A percentile compares a stretch with the other conserved stretches of the same genome.
Conservation (phyloP, 2,888 invertebrate species). For the Smittia aterrima region DNA sequence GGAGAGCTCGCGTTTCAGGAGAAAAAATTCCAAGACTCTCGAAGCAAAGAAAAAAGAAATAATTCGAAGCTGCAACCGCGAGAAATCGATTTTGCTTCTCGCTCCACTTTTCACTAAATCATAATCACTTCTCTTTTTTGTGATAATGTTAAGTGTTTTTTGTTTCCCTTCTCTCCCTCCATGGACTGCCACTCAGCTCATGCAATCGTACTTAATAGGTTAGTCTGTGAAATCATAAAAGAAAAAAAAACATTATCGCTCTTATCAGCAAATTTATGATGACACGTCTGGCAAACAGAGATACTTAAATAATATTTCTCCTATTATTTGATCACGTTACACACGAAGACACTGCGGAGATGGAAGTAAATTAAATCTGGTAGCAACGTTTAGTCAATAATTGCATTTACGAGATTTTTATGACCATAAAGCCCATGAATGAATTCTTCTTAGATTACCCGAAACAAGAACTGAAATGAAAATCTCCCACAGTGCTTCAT, state of each 20-base stretch:
- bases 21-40: background rate
- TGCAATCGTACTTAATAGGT: constrained; percentile 25
- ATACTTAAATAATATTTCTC: constrained; percentile 24
- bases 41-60: no score
- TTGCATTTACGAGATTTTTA: constrained; percentile 32
- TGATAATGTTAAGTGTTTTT: constrained; percentile 34
- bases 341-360: background rate
- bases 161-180: background rate
- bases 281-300: constrained; percentile 37
- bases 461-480: constrained; percentile 28
- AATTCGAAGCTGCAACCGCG: background rate
- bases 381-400: constrained; percentile 41
- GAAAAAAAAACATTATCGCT: constrained; percentile 26
- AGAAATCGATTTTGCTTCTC: background rate
- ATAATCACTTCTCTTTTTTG: constrained; percentile 39
- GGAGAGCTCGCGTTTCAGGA: background rate
- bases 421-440: constrained; percentile 8
- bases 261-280: constrained; percentile 41
- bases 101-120: constrained; percentile 33
- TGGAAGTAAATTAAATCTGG: constrained; percentile 41
- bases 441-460: constrained; percentile 3
- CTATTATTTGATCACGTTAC: constrained; percentile 22
- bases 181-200: background rate
- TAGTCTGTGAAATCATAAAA: constrained; percentile 39
- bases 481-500: constrained; percentile 41